Conservation (phyloP, 2,888 invertebrate genomes). For the Caenorhabditis sp. region DNA sequence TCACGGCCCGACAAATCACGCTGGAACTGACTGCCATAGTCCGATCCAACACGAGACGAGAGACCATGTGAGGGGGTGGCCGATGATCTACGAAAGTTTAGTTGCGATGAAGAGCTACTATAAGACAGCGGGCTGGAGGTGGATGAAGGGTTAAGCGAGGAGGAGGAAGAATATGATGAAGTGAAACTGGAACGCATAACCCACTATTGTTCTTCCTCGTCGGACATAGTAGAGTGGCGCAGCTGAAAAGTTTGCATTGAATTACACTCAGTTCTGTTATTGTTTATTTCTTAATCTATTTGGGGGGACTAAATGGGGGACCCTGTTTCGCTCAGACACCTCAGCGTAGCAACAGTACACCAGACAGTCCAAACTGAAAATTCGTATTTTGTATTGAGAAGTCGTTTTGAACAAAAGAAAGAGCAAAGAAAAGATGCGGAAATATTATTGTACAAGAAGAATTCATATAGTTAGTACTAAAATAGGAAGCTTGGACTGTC, state of each 20-base stretch:
- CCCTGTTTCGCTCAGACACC: slow-evolving; percentile 49
- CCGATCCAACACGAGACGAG: slow-evolving; percentile 27
- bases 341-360: slow-evolving; percentile 55
- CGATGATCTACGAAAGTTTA: slow-evolving; percentile 56
- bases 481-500: slow-evolving; percentile 30
- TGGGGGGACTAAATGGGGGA: slow-evolving; percentile 44
- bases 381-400: background rate
- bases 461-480: background rate
- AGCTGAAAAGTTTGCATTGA: slow-evolving; percentile 61
- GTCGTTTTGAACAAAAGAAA: background rate
- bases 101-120: slow-evolving; percentile 57
- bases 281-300: slow-evolving; percentile 45
- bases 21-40: slow-evolving; percentile 48
- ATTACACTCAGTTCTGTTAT: slow-evolving; percentile 35
- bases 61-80: slow-evolving; percentile 41
- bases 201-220: slow-evolving; percentile 75
- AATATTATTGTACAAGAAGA: background rate
- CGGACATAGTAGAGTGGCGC: slow-evolving; percentile 67
- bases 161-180: slow-evolving; percentile 57
- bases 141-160: slow-evolving; percentile 49
- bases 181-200: slow-evolving; percentile 68
- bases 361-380: slow-evolving; percentile 59
- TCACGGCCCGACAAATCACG: slow-evolving; percentile 53
- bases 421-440: background rate
- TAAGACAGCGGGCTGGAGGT: slow-evolving; percentile 49